phyloP scores from a whole-genome alignment of 2,888 invertebrate species.

The Homarus gammarus region DNA sequence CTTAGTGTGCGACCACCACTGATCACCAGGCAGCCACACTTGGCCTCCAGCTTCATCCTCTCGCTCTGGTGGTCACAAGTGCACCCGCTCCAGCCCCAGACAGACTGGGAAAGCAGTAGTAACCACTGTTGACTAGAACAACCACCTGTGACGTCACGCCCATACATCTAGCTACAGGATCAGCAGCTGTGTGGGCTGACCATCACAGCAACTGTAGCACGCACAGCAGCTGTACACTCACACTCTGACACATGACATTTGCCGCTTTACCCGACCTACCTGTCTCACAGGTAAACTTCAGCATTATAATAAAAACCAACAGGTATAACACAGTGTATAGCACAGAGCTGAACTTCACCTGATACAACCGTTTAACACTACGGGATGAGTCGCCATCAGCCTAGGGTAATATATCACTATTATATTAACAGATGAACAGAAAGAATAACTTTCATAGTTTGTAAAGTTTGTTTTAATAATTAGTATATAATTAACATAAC shows the following conservation, averaged over 20 bases:
- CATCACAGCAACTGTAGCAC: background rate
- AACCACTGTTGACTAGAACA: slow-evolving; percentile 1
- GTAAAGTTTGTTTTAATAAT: too few relatives aligned
- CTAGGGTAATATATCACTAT: too few relatives aligned
- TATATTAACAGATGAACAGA: too few relatives aligned
- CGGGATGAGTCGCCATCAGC: too few relatives aligned
- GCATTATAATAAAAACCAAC: too few relatives aligned
- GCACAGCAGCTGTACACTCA: background rate
- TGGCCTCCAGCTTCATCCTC: background rate
- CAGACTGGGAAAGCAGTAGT: slow-evolving; percentile 7
- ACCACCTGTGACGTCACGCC: background rate
- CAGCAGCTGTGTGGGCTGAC: background rate
- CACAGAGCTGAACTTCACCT: too few relatives aligned
- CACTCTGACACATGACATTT: background rate
- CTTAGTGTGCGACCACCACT: background rate
- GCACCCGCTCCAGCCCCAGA: background rate
- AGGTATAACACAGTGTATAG: too few relatives aligned
- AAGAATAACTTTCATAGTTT: too few relatives aligned
- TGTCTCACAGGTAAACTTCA: too few relatives aligned
- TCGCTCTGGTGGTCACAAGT: background rate
- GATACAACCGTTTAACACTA: too few relatives aligned
- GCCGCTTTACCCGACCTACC: too few relatives aligned
- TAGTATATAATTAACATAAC: too few relatives aligned
- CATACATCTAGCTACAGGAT: background rate
- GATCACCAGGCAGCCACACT: background rate